Conservation (phyloP, 2,797 vertebrate species). For the Rhinogobio ventralis region DNA sequence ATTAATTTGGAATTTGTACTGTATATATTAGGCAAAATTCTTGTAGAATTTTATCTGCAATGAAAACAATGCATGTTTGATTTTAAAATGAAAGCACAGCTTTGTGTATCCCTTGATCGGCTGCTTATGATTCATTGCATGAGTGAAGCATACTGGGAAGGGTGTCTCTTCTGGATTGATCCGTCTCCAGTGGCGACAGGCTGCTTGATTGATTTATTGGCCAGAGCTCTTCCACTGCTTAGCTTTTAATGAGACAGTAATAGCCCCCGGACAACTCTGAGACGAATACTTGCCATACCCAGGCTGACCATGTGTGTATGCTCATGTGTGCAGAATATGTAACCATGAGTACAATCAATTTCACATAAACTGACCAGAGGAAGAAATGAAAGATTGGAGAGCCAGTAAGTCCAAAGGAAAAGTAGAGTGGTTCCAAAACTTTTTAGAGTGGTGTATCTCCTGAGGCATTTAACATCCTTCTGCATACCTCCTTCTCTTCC, state of each 20-base stretch:
- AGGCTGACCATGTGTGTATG: conserved; percentile 51
- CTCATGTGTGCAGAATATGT: conserved; percentile 73
- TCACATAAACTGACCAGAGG: conserved; percentile 53
- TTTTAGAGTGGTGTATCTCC: not conserved
- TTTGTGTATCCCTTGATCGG: conserved; percentile 61
- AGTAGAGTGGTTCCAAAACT: not conserved
- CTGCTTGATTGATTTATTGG: conserved; percentile 80
- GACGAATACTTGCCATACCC: conserved; percentile 68
- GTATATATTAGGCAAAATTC: not conserved
- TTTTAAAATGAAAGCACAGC: conserved; percentile 17
- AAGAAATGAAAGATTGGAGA: conserved; percentile 18
- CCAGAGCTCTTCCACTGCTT: conserved; percentile 63
- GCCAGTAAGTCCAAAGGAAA: conserved; percentile 13
- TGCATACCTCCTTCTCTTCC: not conserved
- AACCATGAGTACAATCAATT: conserved; percentile 72
- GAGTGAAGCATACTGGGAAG: conserved; percentile 72
- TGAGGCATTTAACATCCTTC: not conserved
- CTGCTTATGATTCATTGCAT: conserved; percentile 67
- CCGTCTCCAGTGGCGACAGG: conserved; percentile 72
- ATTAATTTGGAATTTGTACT: not conserved
- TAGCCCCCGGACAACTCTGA: conserved; percentile 72
- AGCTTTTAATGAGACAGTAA: conserved; percentile 80
- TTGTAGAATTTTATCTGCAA: not conserved
- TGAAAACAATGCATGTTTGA: conserved; percentile 15
- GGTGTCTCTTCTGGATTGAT: conserved; percentile 71